These are phyloP conservation scores for Ommatoiulus sabulosus DNA, from an alignment of 2,888 invertebrate species.

Conservation along the genomic window DNA sequence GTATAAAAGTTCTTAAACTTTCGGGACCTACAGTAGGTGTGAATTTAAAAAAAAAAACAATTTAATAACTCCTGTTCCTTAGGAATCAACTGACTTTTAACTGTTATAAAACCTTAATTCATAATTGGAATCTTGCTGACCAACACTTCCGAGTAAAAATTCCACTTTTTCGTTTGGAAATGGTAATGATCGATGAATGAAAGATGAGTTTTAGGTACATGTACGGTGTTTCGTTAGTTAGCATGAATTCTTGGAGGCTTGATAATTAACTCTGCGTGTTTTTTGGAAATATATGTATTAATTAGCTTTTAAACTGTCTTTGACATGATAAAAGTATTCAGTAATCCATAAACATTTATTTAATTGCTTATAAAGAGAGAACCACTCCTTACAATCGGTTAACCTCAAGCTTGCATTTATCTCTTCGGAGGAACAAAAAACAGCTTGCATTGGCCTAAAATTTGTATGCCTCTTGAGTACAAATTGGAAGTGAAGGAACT, in stretches of 20 bases:
- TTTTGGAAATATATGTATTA: not conserved
- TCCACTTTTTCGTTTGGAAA: no score
- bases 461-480: not conserved
- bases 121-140: no score
- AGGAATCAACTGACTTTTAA: no score
- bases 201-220: no score
- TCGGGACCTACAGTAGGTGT: no score
- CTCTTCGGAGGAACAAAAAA: not conserved
- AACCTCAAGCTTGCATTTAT: not conserved
- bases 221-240: not conserved
- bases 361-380: not conserved
- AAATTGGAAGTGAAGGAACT: not conserved
- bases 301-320: not conserved
- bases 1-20: no score
- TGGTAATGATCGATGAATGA: no score
- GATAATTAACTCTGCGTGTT: not conserved
- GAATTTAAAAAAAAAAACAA: no score
- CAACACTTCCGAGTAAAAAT: no score
- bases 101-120: no score
- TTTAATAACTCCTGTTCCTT: no score
- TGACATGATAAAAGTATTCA: not conserved
- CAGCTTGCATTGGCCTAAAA: not conserved
- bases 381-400: constrained; percentile 17
- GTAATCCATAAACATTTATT: not conserved
- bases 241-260: not conserved